phyloP scores from a whole-genome alignment of 2,113 vertebrate genomes.

The Chroicocephalus ridibundus region DNA sequence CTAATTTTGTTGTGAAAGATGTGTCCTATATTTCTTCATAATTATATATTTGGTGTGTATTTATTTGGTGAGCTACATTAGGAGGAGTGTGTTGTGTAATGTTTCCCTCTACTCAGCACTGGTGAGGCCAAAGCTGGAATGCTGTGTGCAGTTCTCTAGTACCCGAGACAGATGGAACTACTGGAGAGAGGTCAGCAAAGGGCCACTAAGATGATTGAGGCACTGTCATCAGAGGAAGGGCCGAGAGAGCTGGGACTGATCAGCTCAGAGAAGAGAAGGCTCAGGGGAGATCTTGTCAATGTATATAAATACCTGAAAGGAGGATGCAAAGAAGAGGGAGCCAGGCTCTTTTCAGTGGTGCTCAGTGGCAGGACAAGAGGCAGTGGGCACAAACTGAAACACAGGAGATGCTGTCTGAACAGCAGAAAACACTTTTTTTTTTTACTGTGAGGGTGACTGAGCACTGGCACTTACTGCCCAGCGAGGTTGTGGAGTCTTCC shows the following conservation, averaged over 20 bases:
- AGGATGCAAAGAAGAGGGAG: background rate
- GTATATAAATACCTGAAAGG: background rate
- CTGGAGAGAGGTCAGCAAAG: background rate
- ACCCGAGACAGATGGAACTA: background rate
- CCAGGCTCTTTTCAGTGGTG: background rate
- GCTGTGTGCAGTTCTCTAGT: background rate
- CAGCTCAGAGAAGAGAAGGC: background rate
- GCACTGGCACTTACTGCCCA: background rate
- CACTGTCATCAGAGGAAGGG: background rate
- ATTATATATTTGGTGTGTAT: background rate
- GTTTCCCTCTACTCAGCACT: fast-evolving
- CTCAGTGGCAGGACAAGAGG: background rate
- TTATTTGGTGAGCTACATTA: background rate
- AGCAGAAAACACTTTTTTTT: too few species aligned
- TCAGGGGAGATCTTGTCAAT: background rate
- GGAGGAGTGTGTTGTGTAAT: background rate
- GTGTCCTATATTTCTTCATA: background rate
- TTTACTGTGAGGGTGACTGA: background rate
- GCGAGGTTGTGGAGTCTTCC: background rate
- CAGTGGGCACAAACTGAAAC: background rate
- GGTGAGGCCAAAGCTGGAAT: background rate
- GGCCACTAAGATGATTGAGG: background rate
- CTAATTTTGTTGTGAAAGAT: background rate
- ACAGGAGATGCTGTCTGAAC: background rate
- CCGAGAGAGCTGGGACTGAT: background rate